Evolutionary conservation across 1,140 invertebrate genomes (phyloP), one percentile per base, ranked within the genome.

Genomic region (Stenopsyche tienmushanensis): DNA sequence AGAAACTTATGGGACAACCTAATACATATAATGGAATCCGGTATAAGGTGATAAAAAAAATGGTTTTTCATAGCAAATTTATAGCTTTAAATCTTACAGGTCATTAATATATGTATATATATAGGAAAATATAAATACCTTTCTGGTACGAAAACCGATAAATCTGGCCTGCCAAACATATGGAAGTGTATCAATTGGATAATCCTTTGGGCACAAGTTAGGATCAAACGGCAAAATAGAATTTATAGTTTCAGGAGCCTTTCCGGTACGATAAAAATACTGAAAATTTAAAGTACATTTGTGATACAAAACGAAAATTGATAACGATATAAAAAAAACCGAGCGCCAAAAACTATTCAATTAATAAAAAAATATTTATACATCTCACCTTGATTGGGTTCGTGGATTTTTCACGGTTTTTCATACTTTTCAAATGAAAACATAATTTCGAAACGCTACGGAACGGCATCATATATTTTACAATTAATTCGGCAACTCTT

Each of bases 191-290:
- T 13, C 18, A 1, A 47, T 10, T 13, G 52, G 44, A 21, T 64
- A 57, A 49, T 64, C 55, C 15, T 23, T 60, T 2, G 29, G 41
- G 2, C 34, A 52, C 13, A 15, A 3, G n/a, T 58, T 39, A 18
- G 24, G 66, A 64, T 62, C 55, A 42, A 66, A 66, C 59, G 65
- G 44, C 59, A 72, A 67, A 47, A 80, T 71, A 7, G 57, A 70
- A 62, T 79, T 76, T 53, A 73, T 69, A 20, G 71, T 75, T 66
- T 42, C 69, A 23, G 78, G 77, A 39, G 72, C 71, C 20, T 10
- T 65, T 23, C 72, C 71, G 24, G 64, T 72, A 47, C 70, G 60
- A 58, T 73, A 77, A 71, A 73, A 80, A 69, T 73, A 41, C 77
- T 80, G 54, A 17, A 74, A 74, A 62, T 45, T 67, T 65, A 39